These are phyloP conservation scores for Mustela nigripes DNA, from an alignment of 2,113 vertebrate genomes.

Conservation along the genomic window DNA sequence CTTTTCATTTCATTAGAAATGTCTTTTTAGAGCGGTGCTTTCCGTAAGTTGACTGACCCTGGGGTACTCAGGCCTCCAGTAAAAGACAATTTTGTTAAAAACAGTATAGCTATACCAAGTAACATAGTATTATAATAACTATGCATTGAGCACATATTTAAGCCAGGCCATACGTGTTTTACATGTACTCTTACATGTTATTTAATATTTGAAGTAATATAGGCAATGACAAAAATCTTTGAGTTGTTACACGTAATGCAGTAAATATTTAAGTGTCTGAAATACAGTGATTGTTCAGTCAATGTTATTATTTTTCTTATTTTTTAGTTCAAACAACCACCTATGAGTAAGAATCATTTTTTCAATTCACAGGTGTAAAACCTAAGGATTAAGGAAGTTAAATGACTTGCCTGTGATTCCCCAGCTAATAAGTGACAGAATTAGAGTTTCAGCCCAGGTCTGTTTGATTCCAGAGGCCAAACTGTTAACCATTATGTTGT, in stretches of 20 bases:
- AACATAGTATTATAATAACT: background rate
- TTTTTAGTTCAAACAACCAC: background rate
- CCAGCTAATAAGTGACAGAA: constrained; percentile 24
- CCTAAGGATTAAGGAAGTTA: background rate
- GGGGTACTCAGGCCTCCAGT: background rate
- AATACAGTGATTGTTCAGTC: background rate
- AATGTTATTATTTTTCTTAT: background rate
- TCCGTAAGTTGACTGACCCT: background rate
- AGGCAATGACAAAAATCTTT: background rate
- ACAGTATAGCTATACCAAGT: background rate
- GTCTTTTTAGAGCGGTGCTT: background rate
- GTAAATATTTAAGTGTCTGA: background rate
- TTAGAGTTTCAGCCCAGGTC: background rate
- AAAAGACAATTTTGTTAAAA: background rate
- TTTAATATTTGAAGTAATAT: background rate
- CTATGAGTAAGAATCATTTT: background rate
- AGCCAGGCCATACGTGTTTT: background rate
- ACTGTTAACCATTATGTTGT: background rate
- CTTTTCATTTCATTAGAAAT: background rate
- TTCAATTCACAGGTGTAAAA: background rate
- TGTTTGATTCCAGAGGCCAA: background rate
- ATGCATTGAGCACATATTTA: background rate
- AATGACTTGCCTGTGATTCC: background rate
- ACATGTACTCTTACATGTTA: background rate
- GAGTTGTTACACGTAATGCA: background rate